Conservation (phyloP, 2,797 vertebrate genomes). For the Platalea minor region DNA sequence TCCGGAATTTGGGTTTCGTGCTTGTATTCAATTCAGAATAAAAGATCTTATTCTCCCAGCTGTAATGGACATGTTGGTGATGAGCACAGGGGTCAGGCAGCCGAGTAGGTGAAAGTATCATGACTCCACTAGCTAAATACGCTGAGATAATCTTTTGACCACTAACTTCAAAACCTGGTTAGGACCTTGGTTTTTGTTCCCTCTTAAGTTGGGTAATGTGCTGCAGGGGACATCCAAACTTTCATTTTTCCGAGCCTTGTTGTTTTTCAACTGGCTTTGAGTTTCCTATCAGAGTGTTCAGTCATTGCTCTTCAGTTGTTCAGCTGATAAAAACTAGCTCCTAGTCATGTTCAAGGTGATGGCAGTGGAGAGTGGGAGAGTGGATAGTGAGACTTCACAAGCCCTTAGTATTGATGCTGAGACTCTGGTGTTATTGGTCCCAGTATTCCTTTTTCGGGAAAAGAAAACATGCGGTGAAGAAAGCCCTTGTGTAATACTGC, state of each 20-base stretch:
- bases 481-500: not conserved
- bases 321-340: not conserved
- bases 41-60: not conserved
- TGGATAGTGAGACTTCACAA: not conserved
- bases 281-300: not conserved
- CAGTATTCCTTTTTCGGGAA: not conserved
- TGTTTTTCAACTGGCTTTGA: not conserved
- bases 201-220: fast-evolving
- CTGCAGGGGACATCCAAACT: not conserved
- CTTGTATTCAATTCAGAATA: not conserved
- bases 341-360: not conserved
- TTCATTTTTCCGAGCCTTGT: not conserved
- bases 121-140: not conserved
- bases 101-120: not conserved
- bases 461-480: not conserved
- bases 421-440: not conserved
- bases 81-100: not conserved
- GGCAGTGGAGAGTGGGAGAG: not conserved
- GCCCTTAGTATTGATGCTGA: not conserved
- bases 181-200: not conserved
- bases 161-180: not conserved
- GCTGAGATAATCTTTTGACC: not conserved
- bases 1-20: not conserved
- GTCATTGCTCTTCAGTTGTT: not conserved
- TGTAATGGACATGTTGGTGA: not conserved